Percentiles rank a stretch among this genome's conserved stretches.
Conservation (phyloP, 1,140 invertebrate genomes). For the Neotoxoptera formosana region DNA sequence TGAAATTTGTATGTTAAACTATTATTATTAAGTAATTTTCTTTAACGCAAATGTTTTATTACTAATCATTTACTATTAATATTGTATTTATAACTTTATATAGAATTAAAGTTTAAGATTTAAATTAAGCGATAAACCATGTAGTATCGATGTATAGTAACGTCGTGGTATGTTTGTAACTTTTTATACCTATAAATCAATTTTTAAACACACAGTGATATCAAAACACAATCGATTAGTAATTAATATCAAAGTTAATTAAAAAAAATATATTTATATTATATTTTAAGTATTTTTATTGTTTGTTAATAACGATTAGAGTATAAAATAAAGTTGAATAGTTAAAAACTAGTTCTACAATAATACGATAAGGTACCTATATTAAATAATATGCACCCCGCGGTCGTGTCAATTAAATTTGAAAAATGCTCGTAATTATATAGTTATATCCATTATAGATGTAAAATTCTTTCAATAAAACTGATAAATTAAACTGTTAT, state of each 20-base stretch:
- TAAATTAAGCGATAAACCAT: no score
- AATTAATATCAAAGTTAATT: background rate
- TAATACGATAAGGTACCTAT: background rate
- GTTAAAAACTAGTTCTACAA: no score
- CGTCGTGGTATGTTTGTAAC: no score
- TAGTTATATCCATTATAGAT: background rate
- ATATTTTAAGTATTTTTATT: background rate
- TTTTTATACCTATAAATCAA: no score
- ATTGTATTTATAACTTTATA: no score
- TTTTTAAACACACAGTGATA: background rate
- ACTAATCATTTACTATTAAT: no score
- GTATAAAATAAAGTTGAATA: no score
- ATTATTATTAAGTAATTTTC: no score
- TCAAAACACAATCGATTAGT: background rate
- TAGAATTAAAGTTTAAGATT: no score
- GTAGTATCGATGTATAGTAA: no score
- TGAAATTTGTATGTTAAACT: no score
- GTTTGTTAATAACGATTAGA: background rate
- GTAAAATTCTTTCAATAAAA: background rate
- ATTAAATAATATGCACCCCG: background rate
- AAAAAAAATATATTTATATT: background rate
- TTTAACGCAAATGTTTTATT: no score
- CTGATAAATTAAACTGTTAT: background rate
- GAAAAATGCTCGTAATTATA: background rate
- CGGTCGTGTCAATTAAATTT: background rate